Evolutionary conservation across 1,140 invertebrate genomes (phyloP).

Genomic region (Ceratoteleas bidentatus): DNA sequence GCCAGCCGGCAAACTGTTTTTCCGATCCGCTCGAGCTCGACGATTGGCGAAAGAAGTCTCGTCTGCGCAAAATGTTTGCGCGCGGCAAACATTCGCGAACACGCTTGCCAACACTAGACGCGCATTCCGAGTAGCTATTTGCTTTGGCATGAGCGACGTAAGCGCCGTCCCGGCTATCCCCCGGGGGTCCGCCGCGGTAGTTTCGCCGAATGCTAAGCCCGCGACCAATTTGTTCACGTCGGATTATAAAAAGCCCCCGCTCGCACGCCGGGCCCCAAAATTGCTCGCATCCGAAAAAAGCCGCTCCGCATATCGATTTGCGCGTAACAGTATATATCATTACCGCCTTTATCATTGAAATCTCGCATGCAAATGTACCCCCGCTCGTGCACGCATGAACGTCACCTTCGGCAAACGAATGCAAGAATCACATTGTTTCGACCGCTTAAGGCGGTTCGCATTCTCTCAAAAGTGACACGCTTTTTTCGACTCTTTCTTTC

Average conservation of each 20-base stretch:
- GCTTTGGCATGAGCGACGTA: conserved; percentile 39
- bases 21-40: conserved; percentile 31
- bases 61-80: conserved; percentile 55
- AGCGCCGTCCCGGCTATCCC: conserved; percentile 9
- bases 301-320: conserved; percentile 18
- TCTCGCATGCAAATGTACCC: conserved; percentile 38
- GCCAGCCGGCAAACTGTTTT: conserved; percentile 23
- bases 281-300: no score
- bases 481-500: not conserved
- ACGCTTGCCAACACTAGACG: conserved; percentile 52
- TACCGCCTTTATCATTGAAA: conserved; percentile 40
- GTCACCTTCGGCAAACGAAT: conserved; percentile 37
- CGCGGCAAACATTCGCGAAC: conserved; percentile 48
- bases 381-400: conserved; percentile 17
- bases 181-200: conserved; percentile 1
- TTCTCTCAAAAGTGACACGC: not conserved
- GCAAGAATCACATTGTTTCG: conserved; percentile 46
- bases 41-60: conserved; percentile 52
- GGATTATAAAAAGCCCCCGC: conserved; percentile 11
- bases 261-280: no score
- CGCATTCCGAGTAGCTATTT: conserved; percentile 51
- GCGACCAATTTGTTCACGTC: conserved; percentile 28
- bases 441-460: conserved; percentile 13
- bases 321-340: conserved; percentile 25
- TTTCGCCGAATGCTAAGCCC: conserved; percentile 19